Evolutionary conservation across 2,797 vertebrate genomes (phyloP), one percentile per base, ranked within the genome.

Genomic region (Oryzias dopingdopingensis): DNA sequence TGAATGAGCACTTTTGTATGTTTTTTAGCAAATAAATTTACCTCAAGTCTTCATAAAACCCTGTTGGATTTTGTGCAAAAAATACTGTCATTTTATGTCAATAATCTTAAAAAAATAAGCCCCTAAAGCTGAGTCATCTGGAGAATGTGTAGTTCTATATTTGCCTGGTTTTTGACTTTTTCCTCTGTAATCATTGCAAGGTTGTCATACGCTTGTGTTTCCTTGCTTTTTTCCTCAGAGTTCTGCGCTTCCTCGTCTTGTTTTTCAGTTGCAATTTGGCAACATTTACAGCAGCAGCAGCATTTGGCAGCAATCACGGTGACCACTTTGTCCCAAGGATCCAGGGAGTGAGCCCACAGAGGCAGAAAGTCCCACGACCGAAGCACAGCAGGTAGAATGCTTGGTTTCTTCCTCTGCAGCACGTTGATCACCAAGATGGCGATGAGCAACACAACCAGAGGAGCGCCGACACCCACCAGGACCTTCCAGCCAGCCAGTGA

Each of bases 331-430:
- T 98, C 95, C 95, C 95, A 98, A n/a, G 96, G 95, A 55, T 90
- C 88, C 26, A 98, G 81, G 0, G 96, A 98, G 68, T 87, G 94
- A 75, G 95, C 86, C 93, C 95, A 98, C 14, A 79, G 1, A 1
- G 97, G 96, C 41, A 99, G 92, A 84, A 96, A 98, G 73, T 92
- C 85, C 95, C 95, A 99, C 18, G 83, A 92, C 56, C 65, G 91
- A 56, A 99, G 91, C 5, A 49, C 81, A 29, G 67, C 37, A 1
- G 96, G 96, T 82, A 99, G 84, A 40, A 76, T 65, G 3, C 78
- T 50, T 0, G 95, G 94, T 49, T 80, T 87, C 54, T 44, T 79
- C 1, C 74, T 82, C 85, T 96, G 95, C 80, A 98, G 68, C 10
- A 92, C 0, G 2, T 91, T 93, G 49, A 98, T 81, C 41, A 91